A percentile compares a stretch with the other conserved stretches of the same genome.
Evolutionary conservation across 2,113 vertebrate genomes (phyloP).

Genomic region (Malurus cyaneus): DNA sequence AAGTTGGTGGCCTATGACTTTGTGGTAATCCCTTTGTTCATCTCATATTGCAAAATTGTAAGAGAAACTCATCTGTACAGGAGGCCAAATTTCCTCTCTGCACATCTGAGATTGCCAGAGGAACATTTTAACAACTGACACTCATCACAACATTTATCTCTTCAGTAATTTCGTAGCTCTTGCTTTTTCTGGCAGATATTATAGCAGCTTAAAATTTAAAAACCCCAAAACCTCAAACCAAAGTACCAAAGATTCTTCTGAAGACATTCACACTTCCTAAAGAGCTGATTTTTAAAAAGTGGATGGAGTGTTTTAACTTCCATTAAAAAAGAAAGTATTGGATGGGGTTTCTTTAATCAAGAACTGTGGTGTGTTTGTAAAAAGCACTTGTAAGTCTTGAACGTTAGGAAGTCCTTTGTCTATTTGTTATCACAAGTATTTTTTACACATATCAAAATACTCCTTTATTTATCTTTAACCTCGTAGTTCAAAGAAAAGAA

Average conservation of each 20-base stretch:
- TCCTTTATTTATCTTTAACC: constrained; percentile 14
- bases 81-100: background rate
- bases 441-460: background rate
- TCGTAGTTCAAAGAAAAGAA: background rate
- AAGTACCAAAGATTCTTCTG: background rate
- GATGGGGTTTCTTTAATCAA: background rate
- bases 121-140: background rate
- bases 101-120: background rate
- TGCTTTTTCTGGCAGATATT: background rate
- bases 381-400: background rate
- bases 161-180: background rate
- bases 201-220: background rate
- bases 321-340: background rate
- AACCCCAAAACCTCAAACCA: background rate
- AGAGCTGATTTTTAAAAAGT: background rate
- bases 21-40: background rate
- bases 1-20: background rate
- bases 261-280: background rate
- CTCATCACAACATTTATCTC: background rate
- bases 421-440: background rate
- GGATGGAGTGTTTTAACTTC: background rate
- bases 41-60: background rate
- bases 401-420: background rate
- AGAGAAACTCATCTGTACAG: background rate
- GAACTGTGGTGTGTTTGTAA: background rate